Evolutionary conservation across 1,140 invertebrate genomes (phyloP).

Genomic region (Drosophila kepulauana): DNA sequence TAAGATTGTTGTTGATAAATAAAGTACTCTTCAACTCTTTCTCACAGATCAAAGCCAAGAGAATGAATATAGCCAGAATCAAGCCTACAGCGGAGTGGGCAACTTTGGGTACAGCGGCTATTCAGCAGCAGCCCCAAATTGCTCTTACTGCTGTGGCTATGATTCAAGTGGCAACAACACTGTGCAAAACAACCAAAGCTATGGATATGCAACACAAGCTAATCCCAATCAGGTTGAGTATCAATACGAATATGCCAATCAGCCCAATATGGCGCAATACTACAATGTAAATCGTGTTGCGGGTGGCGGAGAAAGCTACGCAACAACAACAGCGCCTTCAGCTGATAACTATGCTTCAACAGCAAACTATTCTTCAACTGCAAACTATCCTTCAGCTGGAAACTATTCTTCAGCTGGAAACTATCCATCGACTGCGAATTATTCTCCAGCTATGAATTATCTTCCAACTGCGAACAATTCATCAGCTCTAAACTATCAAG

Average conservation of each 20-base stretch:
- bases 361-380: no score
- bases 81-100: not conserved
- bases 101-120: conserved; percentile 1
- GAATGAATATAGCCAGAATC: not conserved
- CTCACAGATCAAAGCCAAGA: not conserved
- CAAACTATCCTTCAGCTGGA: no score
- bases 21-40: not conserved
- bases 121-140: not conserved
- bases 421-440: no score
- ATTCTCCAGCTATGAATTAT: no score
- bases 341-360: not conserved
- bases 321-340: not conserved
- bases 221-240: not conserved
- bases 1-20: not conserved
- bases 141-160: conserved; percentile 5
- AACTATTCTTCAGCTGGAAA: no score
- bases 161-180: not conserved
- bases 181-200: not conserved
- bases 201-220: not conserved
- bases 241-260: conserved; percentile 1
- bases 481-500: not conserved
- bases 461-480: no score
- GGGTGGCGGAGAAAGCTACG: not conserved
- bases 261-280: not conserved
- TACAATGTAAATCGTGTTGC: not conserved